Percentiles rank a stretch among this genome's conserved stretches.
Conservation (phyloP, 1,140 invertebrate genomes). For the Brachionus koreanus region DNA sequence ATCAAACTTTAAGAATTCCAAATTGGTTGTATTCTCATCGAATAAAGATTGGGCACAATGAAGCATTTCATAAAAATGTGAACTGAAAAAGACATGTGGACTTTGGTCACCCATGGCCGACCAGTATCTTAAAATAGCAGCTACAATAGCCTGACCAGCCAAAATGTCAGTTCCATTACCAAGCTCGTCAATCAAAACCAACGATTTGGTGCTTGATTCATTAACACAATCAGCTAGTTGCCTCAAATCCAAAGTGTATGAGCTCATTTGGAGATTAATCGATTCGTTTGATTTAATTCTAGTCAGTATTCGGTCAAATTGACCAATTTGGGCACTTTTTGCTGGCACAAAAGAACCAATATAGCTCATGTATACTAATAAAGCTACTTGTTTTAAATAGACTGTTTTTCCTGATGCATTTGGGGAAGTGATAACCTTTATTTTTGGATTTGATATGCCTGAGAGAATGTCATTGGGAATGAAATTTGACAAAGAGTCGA, state of each 20-base stretch:
- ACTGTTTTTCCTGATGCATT: constrained; percentile 61
- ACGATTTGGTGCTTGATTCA: constrained; percentile 40
- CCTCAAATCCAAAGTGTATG: constrained; percentile 98
- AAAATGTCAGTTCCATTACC: constrained; percentile 96
- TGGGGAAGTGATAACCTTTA: constrained; percentile 61
- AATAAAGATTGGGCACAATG: constrained; percentile 61
- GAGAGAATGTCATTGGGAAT: constrained; percentile 70
- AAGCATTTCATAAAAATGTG: constrained; percentile 69
- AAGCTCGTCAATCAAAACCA: constrained; percentile 88
- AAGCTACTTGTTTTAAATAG: constrained; percentile 64
- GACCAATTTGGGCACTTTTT: constrained; percentile 65
- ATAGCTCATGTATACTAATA: constrained; percentile 80
- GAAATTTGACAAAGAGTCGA: constrained; percentile 63
- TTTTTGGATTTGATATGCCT: constrained; percentile 58
- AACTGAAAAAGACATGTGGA: constrained; percentile 72
- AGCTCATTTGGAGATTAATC: constrained; percentile 82
- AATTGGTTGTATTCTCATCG: constrained; percentile 47
- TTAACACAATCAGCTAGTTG: constrained; percentile 82
- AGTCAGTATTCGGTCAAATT: constrained; percentile 79
- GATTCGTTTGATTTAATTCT: constrained; percentile 87
- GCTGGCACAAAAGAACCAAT: constrained; percentile 90
- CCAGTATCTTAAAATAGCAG: constrained; percentile 67
- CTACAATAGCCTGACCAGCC: constrained; percentile 75
- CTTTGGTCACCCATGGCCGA: constrained; percentile 61
- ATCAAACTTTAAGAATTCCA: constrained; percentile 45